Percentiles rank a stretch among this genome's conserved stretches.
phyloP scores from a whole-genome alignment of 2,113 vertebrate genomes.

The Syngnathus floridae region DNA sequence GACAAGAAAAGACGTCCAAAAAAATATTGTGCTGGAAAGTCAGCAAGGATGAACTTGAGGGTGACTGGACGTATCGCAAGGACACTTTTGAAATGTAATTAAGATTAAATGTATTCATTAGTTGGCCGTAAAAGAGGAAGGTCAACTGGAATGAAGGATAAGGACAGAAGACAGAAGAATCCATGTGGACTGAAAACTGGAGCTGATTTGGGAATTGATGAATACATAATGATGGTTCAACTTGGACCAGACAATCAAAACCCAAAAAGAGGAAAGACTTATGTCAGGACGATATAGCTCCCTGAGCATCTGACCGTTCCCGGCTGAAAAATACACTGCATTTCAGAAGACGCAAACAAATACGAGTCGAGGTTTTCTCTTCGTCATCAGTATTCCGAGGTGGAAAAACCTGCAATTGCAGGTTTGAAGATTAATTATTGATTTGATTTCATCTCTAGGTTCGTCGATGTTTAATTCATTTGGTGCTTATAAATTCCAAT shows the following conservation, averaged over 20 bases:
- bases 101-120: slow-evolving; percentile 42
- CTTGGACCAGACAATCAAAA: not conserved
- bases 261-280: too few species aligned
- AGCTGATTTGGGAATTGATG: not conserved
- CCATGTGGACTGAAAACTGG: slow-evolving; percentile 11
- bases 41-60: slow-evolving; percentile 26
- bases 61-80: slow-evolving; percentile 32
- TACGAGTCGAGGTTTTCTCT: not conserved
- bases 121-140: slow-evolving; percentile 33
- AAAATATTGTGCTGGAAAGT: slow-evolving; percentile 21
- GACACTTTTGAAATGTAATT: slow-evolving; percentile 47
- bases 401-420: not conserved
- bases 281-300: too few species aligned
- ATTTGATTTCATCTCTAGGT: not conserved
- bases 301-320: too few species aligned
- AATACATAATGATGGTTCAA: too few species aligned
- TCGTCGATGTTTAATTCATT: slow-evolving; percentile 10
- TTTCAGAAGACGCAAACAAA: not conserved
- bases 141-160: slow-evolving; percentile 21
- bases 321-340: too few species aligned
- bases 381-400: not conserved
- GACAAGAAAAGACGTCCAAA: too few species aligned
- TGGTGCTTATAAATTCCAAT: slow-evolving; percentile 19
- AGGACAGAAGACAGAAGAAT: not conserved
- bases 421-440: slow-evolving; percentile 5